Evolutionary conservation across 2,797 vertebrate genomes (phyloP).

Genomic region (Takifugu ocellatus): DNA sequence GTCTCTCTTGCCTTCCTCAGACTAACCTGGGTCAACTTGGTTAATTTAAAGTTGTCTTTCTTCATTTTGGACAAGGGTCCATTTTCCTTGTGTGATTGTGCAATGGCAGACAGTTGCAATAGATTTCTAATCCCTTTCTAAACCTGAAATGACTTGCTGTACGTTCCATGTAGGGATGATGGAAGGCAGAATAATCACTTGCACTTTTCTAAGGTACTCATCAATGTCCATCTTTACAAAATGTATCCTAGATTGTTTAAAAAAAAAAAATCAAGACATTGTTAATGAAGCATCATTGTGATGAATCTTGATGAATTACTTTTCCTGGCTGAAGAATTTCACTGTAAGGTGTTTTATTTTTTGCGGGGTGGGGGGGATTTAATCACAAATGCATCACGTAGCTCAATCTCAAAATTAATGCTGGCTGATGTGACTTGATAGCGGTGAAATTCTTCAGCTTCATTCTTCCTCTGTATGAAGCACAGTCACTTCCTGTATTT

Average conservation of each 20-base stretch:
- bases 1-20: neutral
- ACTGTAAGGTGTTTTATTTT: neutral
- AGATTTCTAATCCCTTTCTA: neutral
- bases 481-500: neutral
- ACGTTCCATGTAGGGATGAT: neutral
- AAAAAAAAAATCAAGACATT: neutral
- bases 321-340: neutral
- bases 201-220: neutral
- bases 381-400: no score
- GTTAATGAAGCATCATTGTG: neutral
- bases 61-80: neutral
- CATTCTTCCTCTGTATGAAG: neutral
- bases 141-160: neutral
- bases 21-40: neutral
- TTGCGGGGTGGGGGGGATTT: no score
- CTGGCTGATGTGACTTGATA: neutral
- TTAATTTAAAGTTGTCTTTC: neutral
- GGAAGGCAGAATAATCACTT: neutral
- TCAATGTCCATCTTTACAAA: neutral
- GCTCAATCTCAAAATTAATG: neutral
- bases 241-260: neutral
- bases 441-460: neutral
- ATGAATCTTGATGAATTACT: neutral
- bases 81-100: neutral
- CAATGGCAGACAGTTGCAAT: no score